Conservation (phyloP, 2,888 invertebrate species). For the Proisotoma minuta region DNA sequence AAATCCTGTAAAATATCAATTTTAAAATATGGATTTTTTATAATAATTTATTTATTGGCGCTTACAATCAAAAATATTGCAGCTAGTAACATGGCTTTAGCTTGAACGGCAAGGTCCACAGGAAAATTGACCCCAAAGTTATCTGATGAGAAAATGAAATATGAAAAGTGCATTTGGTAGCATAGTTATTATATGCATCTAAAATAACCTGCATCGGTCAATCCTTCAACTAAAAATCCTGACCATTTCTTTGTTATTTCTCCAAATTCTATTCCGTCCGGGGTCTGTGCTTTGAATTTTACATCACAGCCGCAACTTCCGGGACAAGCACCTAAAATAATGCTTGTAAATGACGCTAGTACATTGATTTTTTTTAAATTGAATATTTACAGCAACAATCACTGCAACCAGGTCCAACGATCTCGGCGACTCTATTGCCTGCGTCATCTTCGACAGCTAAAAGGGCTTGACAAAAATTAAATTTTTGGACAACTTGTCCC, state of each 20-base stretch:
- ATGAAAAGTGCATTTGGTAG: too few species aligned
- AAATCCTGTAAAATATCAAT: slow-evolving; percentile 4
- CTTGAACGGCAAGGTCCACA: slow-evolving; percentile 2
- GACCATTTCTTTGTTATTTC: slow-evolving; percentile 14
- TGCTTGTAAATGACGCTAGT: too few species aligned
- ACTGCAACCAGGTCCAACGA: background rate
- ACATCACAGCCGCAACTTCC: slow-evolving; percentile 10
- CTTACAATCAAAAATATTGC: slow-evolving; percentile 12
- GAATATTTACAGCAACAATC: slow-evolving; percentile 9
- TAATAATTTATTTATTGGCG: background rate
- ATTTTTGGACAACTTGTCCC: slow-evolving; percentile 7
- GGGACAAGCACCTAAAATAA: too few species aligned
- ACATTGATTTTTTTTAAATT: too few species aligned
- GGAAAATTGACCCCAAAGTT: slow-evolving; percentile 13
- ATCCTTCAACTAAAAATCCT: slow-evolving; percentile 5
- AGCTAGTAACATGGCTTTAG: slow-evolving; percentile 6
- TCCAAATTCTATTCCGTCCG: slow-evolving; percentile 2
- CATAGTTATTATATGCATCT: too few species aligned
- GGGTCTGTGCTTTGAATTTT: background rate
- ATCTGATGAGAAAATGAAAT: too few species aligned
- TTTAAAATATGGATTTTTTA: background rate
- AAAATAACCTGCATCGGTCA: slow-evolving; percentile 12
- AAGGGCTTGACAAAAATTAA: background rate
- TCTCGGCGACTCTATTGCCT: slow-evolving; percentile 1
- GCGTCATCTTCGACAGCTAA: slow-evolving; percentile 6